Base-by-base conservation (phyloP, 2,888 invertebrate species). In the Ophion obscuratus region DNA sequence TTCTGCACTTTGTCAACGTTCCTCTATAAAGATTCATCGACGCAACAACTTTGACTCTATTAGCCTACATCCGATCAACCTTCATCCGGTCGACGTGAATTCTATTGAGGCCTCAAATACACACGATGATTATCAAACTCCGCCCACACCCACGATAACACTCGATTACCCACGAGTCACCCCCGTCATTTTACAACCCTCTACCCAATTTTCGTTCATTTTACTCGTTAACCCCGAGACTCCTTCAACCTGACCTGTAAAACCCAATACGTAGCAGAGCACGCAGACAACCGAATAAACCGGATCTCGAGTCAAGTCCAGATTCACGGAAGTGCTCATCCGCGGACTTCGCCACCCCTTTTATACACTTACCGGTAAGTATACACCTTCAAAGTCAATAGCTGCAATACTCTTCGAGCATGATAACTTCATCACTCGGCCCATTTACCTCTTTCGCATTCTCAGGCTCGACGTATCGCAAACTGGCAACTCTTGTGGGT, bases 341-440 rank as follows among this genome's bases (percentile, higher is more conserved):
- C 62, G 61, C 44, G 61, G 61, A n/a, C 1, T 20, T 62, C 11
- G 17, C 31, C 59, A 27, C 17, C 17, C 17, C 24, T 62, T 62
- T 62, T 47, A 24, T 10, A 47, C 53, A 75, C 36, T 53, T 59
- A 73, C 40, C 59, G 24, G 61, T 73, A 47, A 47, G 11, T 57
- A 44, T 57, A 10, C 27, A 40, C 59, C 44, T 61, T 44, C 36
- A 81, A 24, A 66, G 36, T 59, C 81, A 27, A 67, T 59, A 66
- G 75, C 47, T 76, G 24, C 62, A n/a, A 44, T 73, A 78, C 20
- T 47, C 81, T 53, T 77, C 9, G 4, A 40, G 66, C 40, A 20
- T 78, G 68, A 81, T 81, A 81, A 84, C 62, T 68, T 67, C 76
- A 53, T 76, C 75, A 73, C 74, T 66, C 61, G 47, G 36, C 6